Percentiles rank a stretch among this genome's conserved stretches.
phyloP scores from a whole-genome alignment of 2,113 vertebrate species.

The Hippocampus barbouri region DNA sequence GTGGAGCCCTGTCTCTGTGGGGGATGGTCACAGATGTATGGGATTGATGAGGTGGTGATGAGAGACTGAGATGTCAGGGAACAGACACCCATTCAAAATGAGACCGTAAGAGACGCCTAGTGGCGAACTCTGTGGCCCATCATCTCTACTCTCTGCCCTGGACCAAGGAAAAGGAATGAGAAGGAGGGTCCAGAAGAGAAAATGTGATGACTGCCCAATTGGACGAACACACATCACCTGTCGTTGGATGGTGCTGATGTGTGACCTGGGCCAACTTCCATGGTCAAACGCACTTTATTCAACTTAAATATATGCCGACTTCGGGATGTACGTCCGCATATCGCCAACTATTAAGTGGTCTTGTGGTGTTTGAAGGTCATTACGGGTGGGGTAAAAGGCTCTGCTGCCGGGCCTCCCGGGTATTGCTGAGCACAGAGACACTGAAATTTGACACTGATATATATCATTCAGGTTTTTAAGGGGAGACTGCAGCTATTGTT shows the following conservation, averaged over 20 bases:
- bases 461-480: slow-evolving; percentile 35
- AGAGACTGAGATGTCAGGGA: slow-evolving; percentile 70
- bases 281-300: slow-evolving; percentile 23
- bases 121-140: slow-evolving; percentile 47
- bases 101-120: slow-evolving; percentile 56
- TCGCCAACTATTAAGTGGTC: neutral
- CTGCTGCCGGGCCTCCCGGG: slow-evolving; percentile 30
- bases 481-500: neutral
- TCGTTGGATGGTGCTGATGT: slow-evolving; percentile 49
- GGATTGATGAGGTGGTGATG: slow-evolving; percentile 76
- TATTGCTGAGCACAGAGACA: slow-evolving; percentile 22
- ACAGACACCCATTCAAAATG: slow-evolving; percentile 71
- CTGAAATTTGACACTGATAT: slow-evolving; percentile 50
- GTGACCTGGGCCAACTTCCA: slow-evolving; percentile 37
- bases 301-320: slow-evolving; percentile 8
- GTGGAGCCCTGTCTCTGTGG: slow-evolving; percentile 62
- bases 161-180: slow-evolving; percentile 18
- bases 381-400: slow-evolving; percentile 29
- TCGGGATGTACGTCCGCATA: slow-evolving; percentile 1
- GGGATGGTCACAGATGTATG: slow-evolving; percentile 51
- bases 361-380: slow-evolving; percentile 26
- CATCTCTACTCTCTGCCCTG: slow-evolving; percentile 45
- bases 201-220: slow-evolving; percentile 25
- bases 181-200: slow-evolving; percentile 29
- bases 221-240: slow-evolving; percentile 33